These are phyloP conservation scores for Pollenia griseotomentosa DNA, from an alignment of 2,888 invertebrate genomes.

Conservation along the genomic window DNA sequence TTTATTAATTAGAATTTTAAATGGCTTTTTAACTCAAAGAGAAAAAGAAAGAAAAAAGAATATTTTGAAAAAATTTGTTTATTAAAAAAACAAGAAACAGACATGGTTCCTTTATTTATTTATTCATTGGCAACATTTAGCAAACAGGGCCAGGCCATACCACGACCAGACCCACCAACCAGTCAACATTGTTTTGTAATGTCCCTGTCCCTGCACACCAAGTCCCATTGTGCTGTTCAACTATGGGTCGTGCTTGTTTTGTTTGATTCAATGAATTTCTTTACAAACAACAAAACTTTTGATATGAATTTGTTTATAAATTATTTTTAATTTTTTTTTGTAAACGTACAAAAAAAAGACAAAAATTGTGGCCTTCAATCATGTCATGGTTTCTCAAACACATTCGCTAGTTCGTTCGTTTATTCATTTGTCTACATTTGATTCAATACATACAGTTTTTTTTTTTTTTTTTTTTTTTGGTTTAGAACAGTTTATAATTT, in stretches of 20 bases:
- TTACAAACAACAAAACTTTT: neutral
- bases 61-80: slow-evolving; percentile 26
- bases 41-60: neutral
- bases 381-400: slow-evolving; percentile 67
- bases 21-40: slow-evolving; percentile 1
- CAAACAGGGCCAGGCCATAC: slow-evolving; percentile 6
- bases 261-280: slow-evolving; percentile 37
- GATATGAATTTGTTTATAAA: slow-evolving; percentile 46
- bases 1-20: slow-evolving; percentile 41
- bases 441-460: neutral
- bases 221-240: slow-evolving; percentile 6
- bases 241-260: slow-evolving; percentile 49
- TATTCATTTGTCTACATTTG: slow-evolving; percentile 32
- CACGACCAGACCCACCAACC: neutral
- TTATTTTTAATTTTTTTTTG: neutral
- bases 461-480: slow-evolving; percentile 1
- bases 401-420: slow-evolving; percentile 23
- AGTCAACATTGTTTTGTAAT: neutral
- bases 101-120: slow-evolving; percentile 34
- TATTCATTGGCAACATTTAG: slow-evolving; percentile 42
- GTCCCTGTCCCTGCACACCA: neutral
- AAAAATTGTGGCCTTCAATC: slow-evolving; percentile 69
- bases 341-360: slow-evolving; percentile 11
- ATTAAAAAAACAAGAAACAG: slow-evolving; percentile 39
- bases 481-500: slow-evolving; percentile 26